Conservation (phyloP, 2,797 vertebrate genomes). For the Tinamus major region DNA sequence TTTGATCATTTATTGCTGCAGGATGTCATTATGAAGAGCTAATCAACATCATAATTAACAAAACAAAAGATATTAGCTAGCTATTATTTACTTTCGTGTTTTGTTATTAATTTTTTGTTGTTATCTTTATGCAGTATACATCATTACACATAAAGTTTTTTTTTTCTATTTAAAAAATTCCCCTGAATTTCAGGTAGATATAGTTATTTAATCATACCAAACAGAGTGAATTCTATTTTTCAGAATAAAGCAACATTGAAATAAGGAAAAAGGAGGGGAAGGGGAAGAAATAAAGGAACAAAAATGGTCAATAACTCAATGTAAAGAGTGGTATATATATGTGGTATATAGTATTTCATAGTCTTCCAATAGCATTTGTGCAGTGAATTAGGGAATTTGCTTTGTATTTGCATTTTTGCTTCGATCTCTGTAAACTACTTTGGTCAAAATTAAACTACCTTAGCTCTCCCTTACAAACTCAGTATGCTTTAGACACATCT, state of each 20-base stretch:
- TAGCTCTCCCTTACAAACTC: background rate
- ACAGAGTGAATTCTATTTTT: background rate
- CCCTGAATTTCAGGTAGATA: background rate
- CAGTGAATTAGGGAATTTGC: background rate
- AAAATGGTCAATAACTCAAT: background rate
- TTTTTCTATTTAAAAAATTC: background rate
- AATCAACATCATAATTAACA: background rate
- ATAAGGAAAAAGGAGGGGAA: background rate
- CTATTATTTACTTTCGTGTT: slow-evolving; percentile 1
- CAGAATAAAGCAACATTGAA: background rate
- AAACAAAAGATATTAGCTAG: slow-evolving; percentile 13
- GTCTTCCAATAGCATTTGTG: background rate
- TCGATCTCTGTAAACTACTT: background rate
- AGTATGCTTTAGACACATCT: background rate
- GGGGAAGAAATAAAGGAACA: background rate
- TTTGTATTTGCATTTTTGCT: background rate
- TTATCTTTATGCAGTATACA: background rate
- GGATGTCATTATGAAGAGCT: background rate
- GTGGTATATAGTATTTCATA: background rate
- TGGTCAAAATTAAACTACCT: background rate
- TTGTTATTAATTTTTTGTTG: slow-evolving; percentile 6
- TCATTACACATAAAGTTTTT: background rate
- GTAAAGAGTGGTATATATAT: background rate
- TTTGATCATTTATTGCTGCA: slow-evolving; percentile 31
- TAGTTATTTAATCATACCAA: background rate